Conservation (phyloP, 2,888 invertebrate species). For the Tromatobia lineatoria region DNA sequence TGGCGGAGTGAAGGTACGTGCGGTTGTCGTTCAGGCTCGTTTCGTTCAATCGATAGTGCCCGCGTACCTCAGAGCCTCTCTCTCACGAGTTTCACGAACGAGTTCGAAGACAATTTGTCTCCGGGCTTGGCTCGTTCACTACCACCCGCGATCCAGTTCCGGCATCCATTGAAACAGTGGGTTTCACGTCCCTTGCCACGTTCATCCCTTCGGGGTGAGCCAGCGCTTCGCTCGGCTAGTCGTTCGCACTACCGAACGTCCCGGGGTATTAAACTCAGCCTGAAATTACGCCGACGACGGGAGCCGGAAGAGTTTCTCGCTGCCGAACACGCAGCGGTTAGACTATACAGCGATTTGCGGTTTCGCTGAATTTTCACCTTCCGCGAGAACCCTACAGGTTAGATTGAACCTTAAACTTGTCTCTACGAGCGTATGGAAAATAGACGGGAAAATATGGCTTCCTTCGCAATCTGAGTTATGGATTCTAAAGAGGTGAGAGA, state of each 20-base stretch:
- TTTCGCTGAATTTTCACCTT: conserved; percentile 13
- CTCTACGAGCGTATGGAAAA: background rate
- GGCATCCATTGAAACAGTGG: conserved; percentile 48
- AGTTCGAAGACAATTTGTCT: conserved; percentile 65
- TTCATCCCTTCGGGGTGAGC: conserved; percentile 38
- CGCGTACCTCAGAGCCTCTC: conserved; percentile 2
- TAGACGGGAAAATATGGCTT: background rate
- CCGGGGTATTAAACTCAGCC: conserved; percentile 50
- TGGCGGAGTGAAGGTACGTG: background rate
- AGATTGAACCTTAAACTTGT: background rate
- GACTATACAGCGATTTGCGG: conserved; percentile 1
- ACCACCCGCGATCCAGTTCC: conserved; percentile 35
- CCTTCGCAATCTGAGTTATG: background rate
- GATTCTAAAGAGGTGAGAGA: background rate
- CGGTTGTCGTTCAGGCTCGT: conserved; percentile 46
- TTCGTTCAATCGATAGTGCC: conserved; percentile 53
- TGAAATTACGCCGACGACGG: conserved; percentile 46
- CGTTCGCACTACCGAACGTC: conserved; percentile 40
- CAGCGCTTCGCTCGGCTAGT: conserved; percentile 34
- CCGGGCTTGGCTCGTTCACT: conserved; percentile 41
- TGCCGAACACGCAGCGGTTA: conserved; percentile 20
- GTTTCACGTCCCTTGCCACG: conserved; percentile 38
- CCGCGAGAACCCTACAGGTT: background rate
- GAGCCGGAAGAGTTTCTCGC: conserved; percentile 25
- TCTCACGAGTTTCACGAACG: conserved; percentile 54